Evolutionary conservation across 2,888 invertebrate genomes (phyloP), one percentile per base, ranked within the genome.

Genomic region (Himalopsyche tibetana): DNA sequence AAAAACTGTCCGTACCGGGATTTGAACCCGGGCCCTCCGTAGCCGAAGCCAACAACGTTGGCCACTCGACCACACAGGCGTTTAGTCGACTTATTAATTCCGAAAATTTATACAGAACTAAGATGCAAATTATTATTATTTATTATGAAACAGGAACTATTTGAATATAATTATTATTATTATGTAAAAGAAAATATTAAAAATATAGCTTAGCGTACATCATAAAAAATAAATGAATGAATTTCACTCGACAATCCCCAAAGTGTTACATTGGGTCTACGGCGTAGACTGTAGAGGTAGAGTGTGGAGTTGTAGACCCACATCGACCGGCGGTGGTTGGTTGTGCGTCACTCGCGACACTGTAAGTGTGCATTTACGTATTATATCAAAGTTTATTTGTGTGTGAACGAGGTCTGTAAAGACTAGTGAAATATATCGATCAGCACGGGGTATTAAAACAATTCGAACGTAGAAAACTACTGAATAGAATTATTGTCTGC

Each of bases 251-350:
- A 51, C 15, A 51, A 15, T 15, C 51, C 63, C 9, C 19, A 63
- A 63, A 63, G 63, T 63, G 63, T 63, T 63, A 63, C 8, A 63
- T 19, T 19, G 63, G 63, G 63, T 63, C 28, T 63, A 63, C 63
- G 63, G 63, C 63, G 63, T 63, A 63, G 63, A 63, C 63, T 28
- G 63, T 63, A 63, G 63, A n/a, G 28, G 19, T 19, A 63, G 63
- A 63, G 19, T 28, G 63, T 63, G 28, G 63, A n/a, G 28, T n/a
- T 28, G 63, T 63, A 63, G 63, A 28, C 63, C 63, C 63, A 63
- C n/a, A 63, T 63, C 63, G 63, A 63, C 63, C 63, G 63, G 63
- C 19, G 63, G n/a, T 28, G 63, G 63, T 63, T 63, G 63, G 63
- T 19, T 28, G 63, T 63, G 63, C 63, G 63, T 63, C 63, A 63